Evolutionary conservation across 1,140 invertebrate species (phyloP).

Genomic region (Rhizoglyphus robini): DNA sequence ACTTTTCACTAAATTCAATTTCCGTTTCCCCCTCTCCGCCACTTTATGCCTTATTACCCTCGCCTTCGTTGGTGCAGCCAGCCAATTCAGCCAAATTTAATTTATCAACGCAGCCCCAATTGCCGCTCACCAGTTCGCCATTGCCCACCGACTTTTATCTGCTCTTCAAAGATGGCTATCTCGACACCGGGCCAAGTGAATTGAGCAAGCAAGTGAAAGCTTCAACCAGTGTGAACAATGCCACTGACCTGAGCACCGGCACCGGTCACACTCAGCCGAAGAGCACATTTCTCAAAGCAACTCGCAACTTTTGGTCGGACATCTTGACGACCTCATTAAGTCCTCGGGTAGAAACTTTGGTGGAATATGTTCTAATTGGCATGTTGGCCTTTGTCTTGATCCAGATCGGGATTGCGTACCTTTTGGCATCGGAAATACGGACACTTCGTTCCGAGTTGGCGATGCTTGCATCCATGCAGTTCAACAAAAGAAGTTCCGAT

Average conservation of each 20-base stretch:
- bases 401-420: not conserved
- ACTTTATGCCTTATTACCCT: conserved; percentile 13
- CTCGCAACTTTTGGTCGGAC: not conserved
- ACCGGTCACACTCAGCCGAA: not conserved
- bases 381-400: conserved; percentile 7
- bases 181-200: not conserved
- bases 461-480: not conserved
- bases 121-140: not conserved
- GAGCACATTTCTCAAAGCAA: not conserved
- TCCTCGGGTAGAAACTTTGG: not conserved
- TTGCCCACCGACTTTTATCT: not conserved
- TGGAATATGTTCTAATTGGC: conserved; percentile 6
- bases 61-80: not conserved
- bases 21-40: not conserved
- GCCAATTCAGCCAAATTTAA: not conserved
- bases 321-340: conserved; percentile 13
- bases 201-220: not conserved
- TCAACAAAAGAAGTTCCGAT: not conserved
- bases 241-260: not conserved
- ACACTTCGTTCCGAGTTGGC: not conserved
- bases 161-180: conserved; percentile 5
- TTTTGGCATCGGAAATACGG: conserved; percentile 4
- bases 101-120: not conserved
- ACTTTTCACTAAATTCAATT: not conserved
- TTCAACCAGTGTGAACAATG: no score